Conservation (phyloP, 2,888 invertebrate genomes). For the Tolmerus cingulatus region DNA sequence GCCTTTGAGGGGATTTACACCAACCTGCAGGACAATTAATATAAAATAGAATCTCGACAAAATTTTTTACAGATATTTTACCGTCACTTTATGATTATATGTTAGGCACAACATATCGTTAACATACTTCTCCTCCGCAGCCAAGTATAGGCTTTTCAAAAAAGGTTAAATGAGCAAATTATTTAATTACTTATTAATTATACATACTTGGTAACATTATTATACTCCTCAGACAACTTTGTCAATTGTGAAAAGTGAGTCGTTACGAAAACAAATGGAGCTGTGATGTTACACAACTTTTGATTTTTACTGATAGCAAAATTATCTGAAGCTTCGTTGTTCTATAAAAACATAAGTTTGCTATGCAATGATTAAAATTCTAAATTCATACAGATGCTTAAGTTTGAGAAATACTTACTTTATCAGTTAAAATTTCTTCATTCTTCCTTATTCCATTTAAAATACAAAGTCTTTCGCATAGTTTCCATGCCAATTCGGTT, state of each 20-base stretch:
- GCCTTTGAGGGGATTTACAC: constrained; percentile 47
- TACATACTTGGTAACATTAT: constrained; percentile 77
- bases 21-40: constrained; percentile 40
- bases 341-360: background rate
- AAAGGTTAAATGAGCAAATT: background rate
- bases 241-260: constrained; percentile 76
- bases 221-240: constrained; percentile 70
- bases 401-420: background rate
- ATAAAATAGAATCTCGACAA: background rate
- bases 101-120: constrained; percentile 42
- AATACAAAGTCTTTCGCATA: constrained; percentile 75
- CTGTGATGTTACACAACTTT: constrained; percentile 45
- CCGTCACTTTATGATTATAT: constrained; percentile 49
- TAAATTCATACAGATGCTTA: background rate
- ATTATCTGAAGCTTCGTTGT: background rate
- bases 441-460: constrained; percentile 60
- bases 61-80: background rate
- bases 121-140: constrained; percentile 57
- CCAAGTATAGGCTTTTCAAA: constrained; percentile 64
- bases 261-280: constrained; percentile 73
- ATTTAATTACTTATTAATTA: background rate
- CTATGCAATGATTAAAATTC: background rate
- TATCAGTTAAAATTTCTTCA: background rate
- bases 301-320: background rate
- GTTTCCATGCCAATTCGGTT: constrained; percentile 79